Percentiles rank a stretch among this genome's conserved stretches.
These are phyloP conservation scores for Eupeodes luniger DNA, from an alignment of 2,888 invertebrate species.

Conservation along the genomic window DNA sequence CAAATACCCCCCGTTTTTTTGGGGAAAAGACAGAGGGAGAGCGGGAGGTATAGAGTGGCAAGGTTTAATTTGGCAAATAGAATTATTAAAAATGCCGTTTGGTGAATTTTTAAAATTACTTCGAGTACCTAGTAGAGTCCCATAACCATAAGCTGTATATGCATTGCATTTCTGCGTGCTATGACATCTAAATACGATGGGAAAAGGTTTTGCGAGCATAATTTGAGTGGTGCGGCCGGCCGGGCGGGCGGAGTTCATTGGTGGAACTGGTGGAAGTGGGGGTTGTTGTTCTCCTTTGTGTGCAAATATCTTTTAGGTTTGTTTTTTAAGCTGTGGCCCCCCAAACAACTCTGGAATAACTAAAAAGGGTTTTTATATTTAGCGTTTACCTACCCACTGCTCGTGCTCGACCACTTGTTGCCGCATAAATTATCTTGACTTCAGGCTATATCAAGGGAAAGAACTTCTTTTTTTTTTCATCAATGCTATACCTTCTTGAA, in stretches of 20 bases:
- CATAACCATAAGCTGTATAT: slow-evolving; percentile 36
- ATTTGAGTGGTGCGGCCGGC: slow-evolving; percentile 48
- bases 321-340: slow-evolving; percentile 50
- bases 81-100: slow-evolving; percentile 78
- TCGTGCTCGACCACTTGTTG: slow-evolving; percentile 65
- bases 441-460: background rate
- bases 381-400: slow-evolving; percentile 24
- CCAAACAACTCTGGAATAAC: slow-evolving; percentile 54
- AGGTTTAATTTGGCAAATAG: slow-evolving; percentile 77
- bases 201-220: slow-evolving; percentile 48
- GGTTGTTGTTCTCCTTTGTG: slow-evolving; percentile 63
- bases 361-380: slow-evolving; percentile 53
- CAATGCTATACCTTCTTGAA: background rate
- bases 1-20: background rate
- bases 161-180: slow-evolving; percentile 43
- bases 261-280: background rate
- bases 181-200: slow-evolving; percentile 51
- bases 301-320: slow-evolving; percentile 66
- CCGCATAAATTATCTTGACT: background rate
- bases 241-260: background rate
- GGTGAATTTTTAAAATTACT: slow-evolving; percentile 74
- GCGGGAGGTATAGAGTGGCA: slow-evolving; percentile 8
- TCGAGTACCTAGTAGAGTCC: slow-evolving; percentile 24
- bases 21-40: background rate
- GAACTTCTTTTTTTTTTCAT: background rate